These are phyloP conservation scores for Drosophila albomicans DNA, from an alignment of 1,140 invertebrate genomes.

Conservation along the genomic window DNA sequence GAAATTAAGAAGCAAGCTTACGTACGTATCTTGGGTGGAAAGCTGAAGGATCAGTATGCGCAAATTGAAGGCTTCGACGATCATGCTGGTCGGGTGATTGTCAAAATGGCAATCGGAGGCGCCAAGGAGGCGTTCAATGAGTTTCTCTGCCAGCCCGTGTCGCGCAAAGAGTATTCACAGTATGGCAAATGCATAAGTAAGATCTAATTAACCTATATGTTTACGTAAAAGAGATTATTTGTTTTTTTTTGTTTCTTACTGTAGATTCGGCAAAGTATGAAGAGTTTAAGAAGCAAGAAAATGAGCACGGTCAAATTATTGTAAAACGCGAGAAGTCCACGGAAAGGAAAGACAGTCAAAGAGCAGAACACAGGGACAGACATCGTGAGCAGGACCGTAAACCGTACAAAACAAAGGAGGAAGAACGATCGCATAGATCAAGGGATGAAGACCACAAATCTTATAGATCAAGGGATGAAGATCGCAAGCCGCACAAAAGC, in stretches of 20 bases:
- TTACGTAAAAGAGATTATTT: not conserved
- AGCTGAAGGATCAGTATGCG: constrained; percentile 92
- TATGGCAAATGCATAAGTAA: constrained; percentile 93
- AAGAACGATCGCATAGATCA: constrained; percentile 2
- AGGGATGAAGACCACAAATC: constrained; percentile 37
- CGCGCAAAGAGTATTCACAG: constrained; percentile 91
- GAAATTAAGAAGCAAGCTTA: constrained; percentile 89
- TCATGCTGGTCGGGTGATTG: constrained; percentile 91
- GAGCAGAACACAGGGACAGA: constrained; percentile 30
- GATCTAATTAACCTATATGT: constrained; percentile 48
- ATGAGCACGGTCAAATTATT: constrained; percentile 77
- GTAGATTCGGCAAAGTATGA: constrained; percentile 89
- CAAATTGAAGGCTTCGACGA: constrained; percentile 94
- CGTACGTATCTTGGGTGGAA: constrained; percentile 90
- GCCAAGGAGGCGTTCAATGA: constrained; percentile 91
- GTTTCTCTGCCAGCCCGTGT: constrained; percentile 90
- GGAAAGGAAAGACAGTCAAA: constrained; percentile 1
- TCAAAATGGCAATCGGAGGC: constrained; percentile 91
- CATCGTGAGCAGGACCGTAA: constrained; percentile 37
- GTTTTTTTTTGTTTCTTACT: constrained; percentile 51
- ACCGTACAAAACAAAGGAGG: constrained; percentile 1
- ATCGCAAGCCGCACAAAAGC: constrained; percentile 39
- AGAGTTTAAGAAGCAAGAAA: constrained; percentile 88
- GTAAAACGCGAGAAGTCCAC: constrained; percentile 57
- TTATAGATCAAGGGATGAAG: constrained; percentile 17